Evolutionary conservation across 2,888 invertebrate species (phyloP).

Genomic region (Microplitis manilae): DNA sequence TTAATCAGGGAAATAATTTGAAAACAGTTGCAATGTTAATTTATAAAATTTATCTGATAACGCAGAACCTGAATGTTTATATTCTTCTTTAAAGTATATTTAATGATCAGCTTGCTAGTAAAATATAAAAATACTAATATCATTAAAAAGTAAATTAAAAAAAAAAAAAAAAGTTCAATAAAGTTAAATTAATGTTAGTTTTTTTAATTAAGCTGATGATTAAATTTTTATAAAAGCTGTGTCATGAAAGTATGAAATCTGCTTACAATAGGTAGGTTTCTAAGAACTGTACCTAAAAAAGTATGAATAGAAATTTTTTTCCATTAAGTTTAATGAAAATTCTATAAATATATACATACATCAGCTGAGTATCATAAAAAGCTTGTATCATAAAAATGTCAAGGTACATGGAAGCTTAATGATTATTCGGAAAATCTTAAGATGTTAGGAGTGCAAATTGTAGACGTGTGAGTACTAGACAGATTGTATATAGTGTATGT

Average conservation of each 20-base stretch:
- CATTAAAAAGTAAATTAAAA: too few species aligned
- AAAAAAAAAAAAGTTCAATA: too few species aligned
- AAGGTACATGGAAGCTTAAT: not conserved
- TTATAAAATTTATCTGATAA: too few species aligned
- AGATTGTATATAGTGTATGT: not conserved
- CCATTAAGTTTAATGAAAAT: not conserved
- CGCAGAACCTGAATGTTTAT: too few species aligned
- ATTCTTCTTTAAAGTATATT: too few species aligned
- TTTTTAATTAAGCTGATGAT: not conserved
- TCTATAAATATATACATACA: not conserved
- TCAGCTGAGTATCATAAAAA: not conserved
- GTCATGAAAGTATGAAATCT: not conserved
- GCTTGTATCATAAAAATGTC: not conserved
- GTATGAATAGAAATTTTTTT: not conserved
- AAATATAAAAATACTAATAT: too few species aligned
- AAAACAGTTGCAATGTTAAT: too few species aligned
- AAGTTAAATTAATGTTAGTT: too few species aligned
- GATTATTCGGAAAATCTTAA: not conserved
- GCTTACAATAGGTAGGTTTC: not conserved
- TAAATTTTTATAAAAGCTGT: not conserved
- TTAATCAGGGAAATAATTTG: too few species aligned
- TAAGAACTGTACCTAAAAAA: not conserved
- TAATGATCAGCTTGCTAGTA: too few species aligned
- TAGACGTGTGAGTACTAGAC: slow-evolving; percentile 3
- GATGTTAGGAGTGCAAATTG: slow-evolving; percentile 10